Percentiles rank a stretch among this genome's conserved stretches.
These are phyloP conservation scores for Lamproptera curius DNA, from an alignment of 2,888 invertebrate species.

Conservation along the genomic window DNA sequence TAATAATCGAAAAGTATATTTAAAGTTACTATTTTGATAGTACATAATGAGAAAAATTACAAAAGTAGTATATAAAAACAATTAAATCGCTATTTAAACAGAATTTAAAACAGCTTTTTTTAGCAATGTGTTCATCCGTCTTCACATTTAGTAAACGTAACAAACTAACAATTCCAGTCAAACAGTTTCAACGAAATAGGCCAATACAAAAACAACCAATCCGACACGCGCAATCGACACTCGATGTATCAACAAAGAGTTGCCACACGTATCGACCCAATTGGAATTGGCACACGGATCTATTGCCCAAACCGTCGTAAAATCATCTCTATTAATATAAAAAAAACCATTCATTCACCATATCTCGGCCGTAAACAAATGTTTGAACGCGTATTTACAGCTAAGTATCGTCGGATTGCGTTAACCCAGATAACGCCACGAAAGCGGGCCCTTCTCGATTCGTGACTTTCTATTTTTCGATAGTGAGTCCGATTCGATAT, in stretches of 20 bases:
- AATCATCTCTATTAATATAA: slow-evolving; percentile 15
- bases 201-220: neutral
- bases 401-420: slow-evolving; percentile 26
- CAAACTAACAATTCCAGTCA: too few species aligned
- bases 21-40: too few species aligned
- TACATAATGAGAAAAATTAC: too few species aligned
- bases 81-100: too few species aligned
- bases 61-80: too few species aligned
- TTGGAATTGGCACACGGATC: slow-evolving; percentile 13
- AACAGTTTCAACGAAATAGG: too few species aligned
- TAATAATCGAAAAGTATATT: too few species aligned
- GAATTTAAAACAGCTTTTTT: too few species aligned
- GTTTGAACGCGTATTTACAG: slow-evolving; percentile 24
- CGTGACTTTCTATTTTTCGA: slow-evolving; percentile 76
- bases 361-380: slow-evolving; percentile 20
- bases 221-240: neutral
- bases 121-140: too few species aligned
- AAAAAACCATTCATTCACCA: slow-evolving; percentile 14
- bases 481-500: slow-evolving; percentile 60
- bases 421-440: slow-evolving; percentile 62
- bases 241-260: neutral
- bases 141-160: too few species aligned
- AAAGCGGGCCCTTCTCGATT: slow-evolving; percentile 68
- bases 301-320: slow-evolving; percentile 4
- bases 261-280: slow-evolving; percentile 15